Base-by-base conservation (phyloP, 23 tunicate genomes). In the Halocynthia roretzi region DNA sequence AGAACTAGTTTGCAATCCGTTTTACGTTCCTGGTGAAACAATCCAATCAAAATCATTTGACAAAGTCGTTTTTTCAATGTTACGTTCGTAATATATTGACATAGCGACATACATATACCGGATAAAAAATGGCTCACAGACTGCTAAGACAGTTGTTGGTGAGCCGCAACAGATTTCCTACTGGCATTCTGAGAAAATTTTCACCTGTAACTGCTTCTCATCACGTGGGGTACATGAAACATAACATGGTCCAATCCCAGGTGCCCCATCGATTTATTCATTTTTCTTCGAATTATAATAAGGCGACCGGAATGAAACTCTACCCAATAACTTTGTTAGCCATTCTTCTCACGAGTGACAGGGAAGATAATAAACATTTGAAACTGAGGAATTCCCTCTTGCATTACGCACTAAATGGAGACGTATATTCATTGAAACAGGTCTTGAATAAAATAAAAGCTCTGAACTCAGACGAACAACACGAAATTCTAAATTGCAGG, bases 1-100 rank as follows among this genome's bases (percentile, higher is more conserved):
- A 50, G 87, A 86, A 7, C 85, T 92, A 23, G 81, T 92, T 12
- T 92, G 98, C 78, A 92, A 92, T 51, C 98, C 98, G 7, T 92
- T 92, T 66, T 86, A 92, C 67, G 51, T 68, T 67, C 92, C 84
- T 52, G 98, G 98, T 21, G 87, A 86, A n/a, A 73, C 76, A 51
- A 92, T 92, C 44, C 75, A 61, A 17, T 80, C 89, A 22, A 86
- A 83, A 72, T 67, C 83, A 52, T 92, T 92, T 75, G 86, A 92
- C 49, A 69, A 71, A 53, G 85, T 92, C 60, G 85, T 86, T 49
- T 72, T 79, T 31, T 57, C 85, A 54, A 78, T 92, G 80, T 60
- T 74, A 31, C 44, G 44, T 31, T 31, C 44, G 44, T 31, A 31
- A 31, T 31, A 31, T 31, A 31, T 31, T 31, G 44, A 31, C 44